Base-by-base conservation (phyloP, 1,140 invertebrate genomes). In the Calephelis nemesis region DNA sequence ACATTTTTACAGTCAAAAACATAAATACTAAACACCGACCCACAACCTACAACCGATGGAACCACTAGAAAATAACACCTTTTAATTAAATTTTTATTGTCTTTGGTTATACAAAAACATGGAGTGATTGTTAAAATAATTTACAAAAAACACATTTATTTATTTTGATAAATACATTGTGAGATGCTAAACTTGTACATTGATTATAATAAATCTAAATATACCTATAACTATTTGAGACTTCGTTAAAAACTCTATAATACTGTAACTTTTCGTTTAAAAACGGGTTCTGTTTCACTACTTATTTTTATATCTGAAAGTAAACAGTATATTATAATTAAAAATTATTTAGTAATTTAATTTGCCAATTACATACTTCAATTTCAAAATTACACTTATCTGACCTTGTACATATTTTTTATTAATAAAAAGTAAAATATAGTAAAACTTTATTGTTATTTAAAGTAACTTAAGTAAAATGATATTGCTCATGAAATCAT, bases 31-130 rank as follows among this genome's bases (percentile, higher is more conserved):
- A 30, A 30, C 30, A 30, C 30, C 30, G 3, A 30, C 42, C 42
- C 42, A 45, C 42, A 45, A 45, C 42, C 42, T 45, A 45, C 4
- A 45, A 12, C 45, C 52, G 48, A 42, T 65, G 13, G 48, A 62
- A 60, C 62, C 67, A 65, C 74, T 70, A 77, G 79, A 85, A 84
- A 83, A 84, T 77, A 84, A 82, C 75, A 76, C 75, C 70, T 72
- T 87, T 87, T 88, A 89, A 77, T 89, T 90, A 87, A 89, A 90
- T 90, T 90, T 90, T 90, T 90, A 90, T 90, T 90, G 88, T 90
- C 88, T 90, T 90, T 90, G 85, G 85, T 89, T 88, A 90, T 90
- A 90, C 84, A 90, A 89, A 90, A 90, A 89, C 88, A 90, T 83
- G 82, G 83, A 89, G 81, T 87, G 88, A 87, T 89, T 77, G 84